Evolutionary conservation across 1,140 invertebrate species (phyloP), one percentile per base, ranked within the genome.

Genomic region (Bombus soroeensis): DNA sequence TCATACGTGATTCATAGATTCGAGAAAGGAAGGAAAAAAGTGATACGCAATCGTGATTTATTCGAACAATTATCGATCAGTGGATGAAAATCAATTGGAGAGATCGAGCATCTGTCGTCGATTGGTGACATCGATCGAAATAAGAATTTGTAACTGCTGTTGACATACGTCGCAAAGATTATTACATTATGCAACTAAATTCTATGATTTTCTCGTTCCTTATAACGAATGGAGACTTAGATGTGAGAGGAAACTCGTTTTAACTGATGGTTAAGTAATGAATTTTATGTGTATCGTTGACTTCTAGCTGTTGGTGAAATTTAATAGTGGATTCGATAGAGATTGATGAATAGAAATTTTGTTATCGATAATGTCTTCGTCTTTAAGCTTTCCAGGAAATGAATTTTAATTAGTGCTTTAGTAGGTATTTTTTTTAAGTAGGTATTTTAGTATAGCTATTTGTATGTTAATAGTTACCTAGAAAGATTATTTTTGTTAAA

Each of bases 341-440:
- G 59, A 62, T 62, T 62, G 59, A 62, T n/a, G 59, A 62, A 62
- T 62, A 62, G 28, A 62, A 62, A 62, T 62, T 62, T 62, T n/a
- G 59, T n/a, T 28, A 62, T 62, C 12, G 12, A n/a, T 53, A 53
- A 53, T 53, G 47, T 6, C 5, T 53, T 53, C 18, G 47, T 53
- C 47, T 53, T 6, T 8, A 53, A 53, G 47, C 47, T 53, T 53
- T 53, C 47, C 47, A 22, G 47, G 47, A 53, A 53, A 22, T 53
- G 18, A 53, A 53, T 53, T 53, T 53, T 53, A 53, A 53, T 53
- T 53, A 22, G 47, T 53, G 47, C 18, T 53, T 53, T 53, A 53
- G 47, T 53, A 53, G 15, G 47, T 28, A 59, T 28, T 25, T 28
- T 59, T 59, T 28, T 59, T 10, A 4, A 59, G 28, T 59, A 59